A percentile compares a stretch with the other conserved stretches of the same genome.
Evolutionary conservation across 2,113 vertebrate species (phyloP).

Genomic region (Psephotus haematonotus): DNA sequence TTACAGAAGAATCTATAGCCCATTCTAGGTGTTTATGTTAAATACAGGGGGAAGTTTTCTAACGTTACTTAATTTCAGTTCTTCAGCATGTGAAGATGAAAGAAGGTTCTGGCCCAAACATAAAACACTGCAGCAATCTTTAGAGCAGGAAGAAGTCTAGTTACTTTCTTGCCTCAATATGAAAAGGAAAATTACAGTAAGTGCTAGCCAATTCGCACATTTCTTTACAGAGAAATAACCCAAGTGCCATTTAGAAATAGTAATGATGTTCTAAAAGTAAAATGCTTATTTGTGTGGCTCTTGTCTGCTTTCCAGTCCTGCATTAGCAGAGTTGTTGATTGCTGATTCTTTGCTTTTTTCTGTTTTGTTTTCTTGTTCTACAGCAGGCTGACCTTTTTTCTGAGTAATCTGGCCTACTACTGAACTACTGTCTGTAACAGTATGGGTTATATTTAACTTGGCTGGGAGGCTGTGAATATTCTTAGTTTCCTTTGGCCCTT

Average conservation of each 20-base stretch:
- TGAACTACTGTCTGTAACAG: neutral
- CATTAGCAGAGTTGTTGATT: neutral
- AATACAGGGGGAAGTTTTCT: neutral
- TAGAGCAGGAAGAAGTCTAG: neutral
- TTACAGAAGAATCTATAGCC: neutral
- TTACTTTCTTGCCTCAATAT: neutral
- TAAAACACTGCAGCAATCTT: neutral
- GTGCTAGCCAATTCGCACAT: accelerated
- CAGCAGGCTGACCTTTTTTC: neutral
- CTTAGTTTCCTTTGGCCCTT: neutral
- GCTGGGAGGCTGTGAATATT: neutral
- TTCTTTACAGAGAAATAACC: neutral
- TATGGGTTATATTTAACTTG: neutral
- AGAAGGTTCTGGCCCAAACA: neutral
- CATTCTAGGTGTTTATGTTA: neutral
- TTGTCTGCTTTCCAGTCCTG: neutral
- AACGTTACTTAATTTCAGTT: neutral
- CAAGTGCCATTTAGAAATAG: neutral
- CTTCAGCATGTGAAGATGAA: neutral
- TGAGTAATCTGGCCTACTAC: neutral
- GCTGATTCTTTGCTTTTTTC: neutral
- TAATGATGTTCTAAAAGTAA: neutral
- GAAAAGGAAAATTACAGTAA: neutral
- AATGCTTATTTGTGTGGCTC: neutral
- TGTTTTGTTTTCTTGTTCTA: neutral